These are phyloP conservation scores for Tinea semifulvella DNA, from an alignment of 2,888 invertebrate genomes.

Conservation along the genomic window DNA sequence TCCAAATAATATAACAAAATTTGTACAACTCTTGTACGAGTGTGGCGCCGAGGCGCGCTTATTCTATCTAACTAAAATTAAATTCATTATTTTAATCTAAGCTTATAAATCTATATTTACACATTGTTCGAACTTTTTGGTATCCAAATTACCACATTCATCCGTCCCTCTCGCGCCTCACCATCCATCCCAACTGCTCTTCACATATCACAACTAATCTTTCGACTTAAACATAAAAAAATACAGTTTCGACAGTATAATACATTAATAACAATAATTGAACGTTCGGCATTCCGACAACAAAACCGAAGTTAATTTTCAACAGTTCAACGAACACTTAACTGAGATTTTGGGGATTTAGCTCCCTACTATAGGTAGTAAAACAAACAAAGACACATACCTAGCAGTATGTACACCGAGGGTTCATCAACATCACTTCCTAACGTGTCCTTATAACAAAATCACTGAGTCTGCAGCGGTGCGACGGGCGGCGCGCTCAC, in stretches of 20 bases:
- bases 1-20: slow-evolving; percentile 59
- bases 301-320: slow-evolving; percentile 23
- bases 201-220: slow-evolving; percentile 54
- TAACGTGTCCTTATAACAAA: slow-evolving; percentile 39
- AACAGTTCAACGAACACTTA: slow-evolving; percentile 48
- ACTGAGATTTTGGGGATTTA: slow-evolving; percentile 25
- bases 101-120: slow-evolving; percentile 52
- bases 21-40: slow-evolving; percentile 61
- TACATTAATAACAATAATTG: slow-evolving; percentile 63
- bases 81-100: neutral
- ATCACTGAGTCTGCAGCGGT: slow-evolving; percentile 41
- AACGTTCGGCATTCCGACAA: slow-evolving; percentile 36
- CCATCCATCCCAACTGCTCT: slow-evolving; percentile 41
- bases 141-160: slow-evolving; percentile 60
- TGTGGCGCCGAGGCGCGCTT: slow-evolving; percentile 60
- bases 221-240: slow-evolving; percentile 61
- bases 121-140: slow-evolving; percentile 65
- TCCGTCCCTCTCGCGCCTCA: slow-evolving; percentile 45
- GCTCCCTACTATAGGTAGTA: slow-evolving; percentile 19
- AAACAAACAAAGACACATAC: slow-evolving; percentile 62
- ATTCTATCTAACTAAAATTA: slow-evolving; percentile 48
- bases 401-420: slow-evolving; percentile 55
- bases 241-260: slow-evolving; percentile 61
- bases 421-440: slow-evolving; percentile 54
- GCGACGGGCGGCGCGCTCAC: slow-evolving; percentile 67